phyloP scores from a whole-genome alignment of 2,113 vertebrate genomes.

The Cercopithecus mona region DNA sequence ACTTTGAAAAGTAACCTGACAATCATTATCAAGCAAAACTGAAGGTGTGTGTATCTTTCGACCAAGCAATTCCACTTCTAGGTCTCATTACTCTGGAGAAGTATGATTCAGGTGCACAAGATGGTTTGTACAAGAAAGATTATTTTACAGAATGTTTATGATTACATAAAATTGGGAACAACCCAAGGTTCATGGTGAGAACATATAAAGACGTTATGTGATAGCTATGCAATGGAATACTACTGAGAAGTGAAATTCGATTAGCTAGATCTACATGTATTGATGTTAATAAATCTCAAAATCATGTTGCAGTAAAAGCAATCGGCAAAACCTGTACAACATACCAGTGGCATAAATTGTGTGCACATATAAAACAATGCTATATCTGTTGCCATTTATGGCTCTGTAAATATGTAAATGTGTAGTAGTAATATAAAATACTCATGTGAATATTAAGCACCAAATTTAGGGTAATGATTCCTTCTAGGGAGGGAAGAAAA shows the following conservation, averaged over 20 bases:
- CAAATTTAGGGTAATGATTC: not conserved
- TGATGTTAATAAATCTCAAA: slow-evolving; percentile 12
- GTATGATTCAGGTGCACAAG: not conserved
- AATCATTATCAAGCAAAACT: not conserved
- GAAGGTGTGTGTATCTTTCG: not conserved
- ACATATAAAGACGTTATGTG: not conserved
- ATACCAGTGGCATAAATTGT: not conserved
- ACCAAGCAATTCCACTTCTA: not conserved
- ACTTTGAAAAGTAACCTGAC: not conserved
- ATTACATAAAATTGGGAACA: slow-evolving; percentile 27
- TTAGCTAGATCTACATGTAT: not conserved
- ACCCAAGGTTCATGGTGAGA: not conserved
- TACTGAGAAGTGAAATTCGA: slow-evolving; percentile 21
- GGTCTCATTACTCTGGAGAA: not conserved
- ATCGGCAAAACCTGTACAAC: not conserved
- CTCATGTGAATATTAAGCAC: not conserved
- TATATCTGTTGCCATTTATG: not conserved
- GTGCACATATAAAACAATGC: not conserved
- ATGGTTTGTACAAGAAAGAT: not conserved
- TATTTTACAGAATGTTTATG: slow-evolving; percentile 23
- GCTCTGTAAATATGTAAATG: not conserved
- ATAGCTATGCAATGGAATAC: not conserved
- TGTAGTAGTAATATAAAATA: not conserved
- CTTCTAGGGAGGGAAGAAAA: not conserved
- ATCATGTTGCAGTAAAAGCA: not conserved